phyloP scores from a whole-genome alignment of 2,113 vertebrate genomes.

The Thamnophis sirtalis region DNA sequence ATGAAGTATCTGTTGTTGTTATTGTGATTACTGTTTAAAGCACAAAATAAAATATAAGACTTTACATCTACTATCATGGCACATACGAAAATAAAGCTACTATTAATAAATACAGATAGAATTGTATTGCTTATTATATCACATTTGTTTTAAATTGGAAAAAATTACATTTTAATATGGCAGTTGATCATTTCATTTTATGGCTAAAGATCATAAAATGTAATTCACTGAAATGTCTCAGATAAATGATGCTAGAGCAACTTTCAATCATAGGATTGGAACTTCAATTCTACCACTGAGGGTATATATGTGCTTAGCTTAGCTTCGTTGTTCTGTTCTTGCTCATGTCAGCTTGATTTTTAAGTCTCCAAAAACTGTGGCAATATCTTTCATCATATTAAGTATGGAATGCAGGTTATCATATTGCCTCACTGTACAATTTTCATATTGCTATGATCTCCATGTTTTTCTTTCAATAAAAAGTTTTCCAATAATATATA shows the following conservation, averaged over 20 bases:
- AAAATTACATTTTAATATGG: background rate
- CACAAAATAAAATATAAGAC: conserved; percentile 65
- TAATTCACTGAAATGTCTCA: background rate
- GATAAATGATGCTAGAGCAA: background rate
- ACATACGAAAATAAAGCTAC: conserved; percentile 42
- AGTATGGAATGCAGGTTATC: background rate
- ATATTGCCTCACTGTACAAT: background rate
- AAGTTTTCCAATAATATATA: background rate
- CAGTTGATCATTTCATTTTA: background rate
- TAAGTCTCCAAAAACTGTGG: background rate
- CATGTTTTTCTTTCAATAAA: background rate
- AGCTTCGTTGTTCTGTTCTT: background rate
- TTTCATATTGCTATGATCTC: background rate
- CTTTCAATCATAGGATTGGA: background rate
- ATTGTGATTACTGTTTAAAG: conserved; percentile 45
- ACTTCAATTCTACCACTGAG: background rate
- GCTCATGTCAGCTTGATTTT: background rate
- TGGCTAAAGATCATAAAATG: background rate
- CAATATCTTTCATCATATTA: background rate
- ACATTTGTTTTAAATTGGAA: background rate
- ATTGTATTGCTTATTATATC: conserved; percentile 19
- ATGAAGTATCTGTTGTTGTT: conserved; percentile 39
- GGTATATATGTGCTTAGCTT: background rate
- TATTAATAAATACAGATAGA: conserved; percentile 52
- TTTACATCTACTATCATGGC: conserved; percentile 36